A percentile compares a stretch with the other conserved stretches of the same genome.
Conservation (phyloP, 92 coral and sea anemone genomes). For the Paramuricea clavata region DNA sequence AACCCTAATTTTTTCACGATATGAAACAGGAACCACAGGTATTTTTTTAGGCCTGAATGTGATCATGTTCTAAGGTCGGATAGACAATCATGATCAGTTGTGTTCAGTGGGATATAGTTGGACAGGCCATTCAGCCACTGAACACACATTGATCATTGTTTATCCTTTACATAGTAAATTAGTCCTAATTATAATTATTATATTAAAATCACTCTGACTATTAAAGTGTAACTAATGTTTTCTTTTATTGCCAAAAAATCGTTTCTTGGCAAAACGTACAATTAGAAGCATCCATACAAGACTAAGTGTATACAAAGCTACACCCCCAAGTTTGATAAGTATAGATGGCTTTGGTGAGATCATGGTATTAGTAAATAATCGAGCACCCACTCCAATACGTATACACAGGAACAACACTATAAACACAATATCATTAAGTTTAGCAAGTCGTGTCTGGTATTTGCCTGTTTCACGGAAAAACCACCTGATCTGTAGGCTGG, state of each 20-base stretch:
- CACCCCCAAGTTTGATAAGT: conserved; percentile 83
- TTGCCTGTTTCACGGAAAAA: conserved; percentile 85
- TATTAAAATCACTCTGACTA: too few relatives aligned
- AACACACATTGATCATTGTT: too few relatives aligned
- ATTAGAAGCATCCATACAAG: conserved; percentile 85
- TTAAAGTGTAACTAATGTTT: too few relatives aligned
- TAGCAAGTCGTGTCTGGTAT: conserved; percentile 80
- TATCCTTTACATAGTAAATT: too few relatives aligned
- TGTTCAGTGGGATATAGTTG: too few relatives aligned
- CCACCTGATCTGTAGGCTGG: conserved; percentile 93
- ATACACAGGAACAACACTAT: conserved; percentile 79
- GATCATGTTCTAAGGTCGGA: too few relatives aligned
- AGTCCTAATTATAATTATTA: neutral
- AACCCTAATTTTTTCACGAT: too few relatives aligned
- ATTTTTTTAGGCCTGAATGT: too few relatives aligned
- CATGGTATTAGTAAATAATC: conserved; percentile 63
- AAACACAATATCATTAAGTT: conserved; percentile 82
- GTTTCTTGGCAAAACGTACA: conserved; percentile 78
- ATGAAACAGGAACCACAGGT: too few relatives aligned
- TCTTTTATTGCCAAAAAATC: conserved; percentile 79
- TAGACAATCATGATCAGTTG: too few relatives aligned
- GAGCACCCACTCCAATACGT: conserved; percentile 91
- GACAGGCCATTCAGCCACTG: too few relatives aligned
- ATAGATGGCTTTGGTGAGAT: conserved; percentile 75
- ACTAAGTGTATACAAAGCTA: conserved; percentile 81